Base-by-base conservation (phyloP, 2,888 invertebrate species). In the Xanthia icteritia region DNA sequence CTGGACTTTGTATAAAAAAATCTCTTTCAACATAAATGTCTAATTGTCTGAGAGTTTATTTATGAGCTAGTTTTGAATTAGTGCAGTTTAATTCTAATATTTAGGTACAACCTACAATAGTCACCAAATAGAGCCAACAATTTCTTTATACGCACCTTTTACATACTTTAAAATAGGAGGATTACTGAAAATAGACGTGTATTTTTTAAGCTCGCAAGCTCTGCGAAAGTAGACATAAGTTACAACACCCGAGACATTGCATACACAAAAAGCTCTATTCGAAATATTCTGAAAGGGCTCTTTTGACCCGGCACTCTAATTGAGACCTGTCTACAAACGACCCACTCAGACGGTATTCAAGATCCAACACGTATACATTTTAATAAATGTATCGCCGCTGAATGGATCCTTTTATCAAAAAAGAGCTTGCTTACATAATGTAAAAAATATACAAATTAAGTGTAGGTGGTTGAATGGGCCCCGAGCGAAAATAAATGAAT, bases 321-420 rank as follows among this genome's bases (percentile, higher is more conserved):
- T 90, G 88, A 89, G 87, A 86, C 80, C 84, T 79, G 80, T 86
- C 84, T 84, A 83, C 89, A 90, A 83, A 89, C 93, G 93, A 93
- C 94, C 94, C 95, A 96, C 96, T 96, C 96, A 95, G 95, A 94
- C 93, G 80, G 90, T 91, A 94, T 95, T 94, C 92, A 94, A 92
- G 92, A 92, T 89, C 89, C 90, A 91, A 90, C 92, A 91, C 91
- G 93, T 94, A 94, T 94, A 95, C 94, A 94, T 94, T 95, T 96
- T 96, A 95, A 96, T 96, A 96, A 96, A 96, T 96, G 96, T 96
- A 96, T 95, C 95, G 95, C 82, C 91, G 72, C 92, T 96, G 96
- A 96, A 96, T 95, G 91, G 94, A 83, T 91, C 92, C 93, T 95
- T 96, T 96, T 95, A 93, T 94, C 92, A 95, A 94, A 95, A 94